Evolutionary conservation across 2,113 vertebrate species (phyloP), one percentile per base, ranked within the genome.

Genomic region (Podarcis muralis): DNA sequence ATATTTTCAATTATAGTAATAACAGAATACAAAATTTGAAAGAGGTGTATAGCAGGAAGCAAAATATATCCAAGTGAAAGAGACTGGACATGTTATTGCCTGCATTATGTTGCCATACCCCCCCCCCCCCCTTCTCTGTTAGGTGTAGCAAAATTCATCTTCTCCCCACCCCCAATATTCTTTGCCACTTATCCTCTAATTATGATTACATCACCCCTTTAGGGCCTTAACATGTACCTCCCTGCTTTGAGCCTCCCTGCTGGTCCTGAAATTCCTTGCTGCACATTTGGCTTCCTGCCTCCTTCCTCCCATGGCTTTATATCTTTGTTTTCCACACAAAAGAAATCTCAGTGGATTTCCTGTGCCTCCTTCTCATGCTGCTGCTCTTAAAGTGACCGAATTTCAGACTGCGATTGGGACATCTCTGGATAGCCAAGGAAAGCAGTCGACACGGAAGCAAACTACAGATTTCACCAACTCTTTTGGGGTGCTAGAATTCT

Each of bases 241-340:
- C 7, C 40, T 81, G 3, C 40, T 75, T 91, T 88, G 85, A 43
- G 77, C 71, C 35, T 77, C 89, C 30, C 43, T 91, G 83, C 8
- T 1, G 68, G 57, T 91, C 15, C 78, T 78, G 86, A 92, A 83
- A 76, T 85, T 92, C 87, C 87, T 0, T 2, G 86, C 62, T 85
- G 69, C 69, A 90, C 89, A 93, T 57, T 87, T 87, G 87, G 74
- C 69, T 95, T 95, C 94, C 94, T 95, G 94, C 65, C 86, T 92
- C 78, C 91, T 94, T 94, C 89, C 92, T 94, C 93, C 80, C 22
- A 84, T 87, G 86, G 59, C 75, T 90, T 16, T 87, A 90, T 0
- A 16, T 91, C 95, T 95, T 95, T 96, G 95, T 96, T 95, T 94
- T 89, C 32, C 83, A 93, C 89, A 95, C 91, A 94, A 94, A 93